Evolutionary conservation across 1,140 invertebrate genomes (phyloP), one percentile per base, ranked within the genome.

Genomic region (Cotesia vestalis): DNA sequence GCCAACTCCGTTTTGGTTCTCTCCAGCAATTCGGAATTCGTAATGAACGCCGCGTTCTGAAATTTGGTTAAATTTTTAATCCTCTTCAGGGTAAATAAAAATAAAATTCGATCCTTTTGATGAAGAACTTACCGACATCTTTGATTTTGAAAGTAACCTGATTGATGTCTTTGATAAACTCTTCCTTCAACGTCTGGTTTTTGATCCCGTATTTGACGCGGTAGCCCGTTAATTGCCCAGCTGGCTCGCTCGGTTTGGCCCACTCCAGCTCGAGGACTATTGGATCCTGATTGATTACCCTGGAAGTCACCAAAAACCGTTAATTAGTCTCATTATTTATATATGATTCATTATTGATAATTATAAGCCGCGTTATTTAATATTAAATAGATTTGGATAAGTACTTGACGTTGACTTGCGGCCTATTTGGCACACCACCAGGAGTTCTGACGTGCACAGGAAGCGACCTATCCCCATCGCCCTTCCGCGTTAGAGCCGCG

Each of bases 11-110:
- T 98, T 94, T 69, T 94, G 90, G 87, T 98, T 99, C 79, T 92
- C 92, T 1, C 96, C 97, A 1, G 96, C 92, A 1, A 99, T 92
- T 74, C 96, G 89, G 80, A 98, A 98, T 85, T 99, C 97, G 84
- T 99, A 99, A 73, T 95, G 93, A 0, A 97, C 93, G 1, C 97
- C 97, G 75, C 94, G 91, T 85, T 98, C 96, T 86, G 81, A 69
- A 75, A 69, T 20, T 66, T 34, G 63, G 6, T 72, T 60, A 60
- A 61, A 27, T 27, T 27, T 27, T 27, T 38, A 0, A n/a, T 8
- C 2, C 46, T 52, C 3, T 52, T 4, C 27, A 14, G 35, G 27
- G 27, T 62, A 9, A 20, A 62, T 34, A 34, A 20, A n/a, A n/a
- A 27, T 27, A 27, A 27, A 27, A 27, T 27, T 27, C 40, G 2